These are phyloP conservation scores for Xiphophorus couchianus DNA, from an alignment of 2,113 vertebrate species.

Conservation along the genomic window DNA sequence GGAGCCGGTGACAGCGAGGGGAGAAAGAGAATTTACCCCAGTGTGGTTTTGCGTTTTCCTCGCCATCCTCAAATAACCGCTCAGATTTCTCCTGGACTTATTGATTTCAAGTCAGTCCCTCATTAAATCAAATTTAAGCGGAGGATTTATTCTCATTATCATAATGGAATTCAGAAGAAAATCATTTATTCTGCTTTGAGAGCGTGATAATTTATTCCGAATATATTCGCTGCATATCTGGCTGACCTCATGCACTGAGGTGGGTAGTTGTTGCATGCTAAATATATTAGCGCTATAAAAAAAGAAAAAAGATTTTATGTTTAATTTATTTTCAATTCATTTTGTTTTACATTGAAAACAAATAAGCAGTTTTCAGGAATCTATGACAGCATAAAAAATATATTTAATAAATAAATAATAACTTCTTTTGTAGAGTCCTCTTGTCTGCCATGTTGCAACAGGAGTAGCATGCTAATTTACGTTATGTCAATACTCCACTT, in stretches of 20 bases:
- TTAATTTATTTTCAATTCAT: too few species aligned
- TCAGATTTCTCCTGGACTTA: constrained; percentile 42
- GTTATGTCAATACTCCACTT: too few species aligned
- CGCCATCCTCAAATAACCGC: constrained; percentile 43
- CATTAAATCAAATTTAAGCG: constrained; percentile 47
- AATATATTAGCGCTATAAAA: not conserved
- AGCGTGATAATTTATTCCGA: constrained; percentile 49
- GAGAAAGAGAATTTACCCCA: not conserved
- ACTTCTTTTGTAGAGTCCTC: too few species aligned
- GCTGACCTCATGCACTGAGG: not conserved
- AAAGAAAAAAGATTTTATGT: not conserved
- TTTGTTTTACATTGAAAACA: too few species aligned
- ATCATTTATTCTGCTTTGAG: constrained; percentile 28
- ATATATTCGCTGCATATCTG: constrained; percentile 31
- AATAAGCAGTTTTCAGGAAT: too few species aligned
- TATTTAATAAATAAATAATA: too few species aligned
- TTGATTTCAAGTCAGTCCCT: constrained; percentile 51
- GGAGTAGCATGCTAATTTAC: too few species aligned
- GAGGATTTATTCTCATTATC: constrained; percentile 43
- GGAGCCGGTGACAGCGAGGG: constrained; percentile 41
- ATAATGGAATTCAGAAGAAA: constrained; percentile 47
- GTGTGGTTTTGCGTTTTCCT: constrained; percentile 29
- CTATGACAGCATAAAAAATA: too few species aligned
- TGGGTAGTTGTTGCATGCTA: not conserved
- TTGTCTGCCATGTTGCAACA: too few species aligned